These are phyloP conservation scores for Lordiphosa mommai DNA, from an alignment of 1,140 invertebrate species.

Conservation along the genomic window DNA sequence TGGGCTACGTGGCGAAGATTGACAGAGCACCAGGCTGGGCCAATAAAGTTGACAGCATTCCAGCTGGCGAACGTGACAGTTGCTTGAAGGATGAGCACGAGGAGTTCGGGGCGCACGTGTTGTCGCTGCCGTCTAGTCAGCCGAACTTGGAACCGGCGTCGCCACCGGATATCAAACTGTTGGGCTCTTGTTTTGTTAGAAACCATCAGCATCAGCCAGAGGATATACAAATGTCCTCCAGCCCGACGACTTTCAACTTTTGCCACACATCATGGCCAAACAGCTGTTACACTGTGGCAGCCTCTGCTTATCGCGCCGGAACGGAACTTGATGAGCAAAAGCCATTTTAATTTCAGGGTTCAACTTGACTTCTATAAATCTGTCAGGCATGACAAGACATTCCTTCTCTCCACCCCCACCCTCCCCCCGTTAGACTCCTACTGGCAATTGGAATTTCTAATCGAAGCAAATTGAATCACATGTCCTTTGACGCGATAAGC, in stretches of 20 bases:
- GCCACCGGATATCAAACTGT: constrained; percentile 66
- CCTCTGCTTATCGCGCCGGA: constrained; percentile 26
- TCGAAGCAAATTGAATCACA: constrained; percentile 75
- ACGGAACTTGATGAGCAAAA: constrained; percentile 64
- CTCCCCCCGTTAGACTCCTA: neutral
- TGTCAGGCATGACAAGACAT: constrained; percentile 49
- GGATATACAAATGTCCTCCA: constrained; percentile 33
- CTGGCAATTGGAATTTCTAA: constrained; percentile 61
- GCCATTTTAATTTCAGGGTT: constrained; percentile 62
- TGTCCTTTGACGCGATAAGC: constrained; percentile 49
- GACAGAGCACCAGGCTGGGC: constrained; percentile 35
- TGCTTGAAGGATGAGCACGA: constrained; percentile 17
- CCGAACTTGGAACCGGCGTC: constrained; percentile 65
- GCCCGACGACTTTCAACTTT: constrained; percentile 4
- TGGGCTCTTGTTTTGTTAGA: constrained; percentile 56
- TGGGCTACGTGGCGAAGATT: constrained; percentile 55
- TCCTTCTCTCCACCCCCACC: constrained; percentile 1
- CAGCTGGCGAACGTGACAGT: constrained; percentile 58
- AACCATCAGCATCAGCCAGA: constrained; percentile 10
- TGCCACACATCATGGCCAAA: constrained; percentile 23
- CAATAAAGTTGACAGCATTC: constrained; percentile 70
- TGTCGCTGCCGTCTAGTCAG: constrained; percentile 29
- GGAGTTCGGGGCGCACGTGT: constrained; percentile 17
- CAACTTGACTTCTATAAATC: constrained; percentile 65
- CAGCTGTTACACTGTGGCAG: constrained; percentile 28